Evolutionary conservation across 2,888 invertebrate genomes (phyloP), one percentile per base, ranked within the genome.

Genomic region (Cryptus armator): DNA sequence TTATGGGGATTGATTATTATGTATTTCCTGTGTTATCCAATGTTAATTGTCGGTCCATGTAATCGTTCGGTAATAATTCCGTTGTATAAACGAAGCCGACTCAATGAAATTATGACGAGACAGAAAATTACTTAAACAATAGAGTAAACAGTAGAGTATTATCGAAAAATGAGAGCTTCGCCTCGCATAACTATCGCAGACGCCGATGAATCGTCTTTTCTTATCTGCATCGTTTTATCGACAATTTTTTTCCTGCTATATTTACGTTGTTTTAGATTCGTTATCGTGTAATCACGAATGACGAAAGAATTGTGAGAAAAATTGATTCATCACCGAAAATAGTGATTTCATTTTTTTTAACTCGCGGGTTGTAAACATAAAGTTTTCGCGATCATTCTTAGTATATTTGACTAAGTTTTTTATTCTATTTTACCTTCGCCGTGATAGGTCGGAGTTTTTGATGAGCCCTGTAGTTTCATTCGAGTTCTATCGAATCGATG

Each of bases 61-160:
- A n/a, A n/a, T n/a, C 12, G 3, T 6, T 14, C 32, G 14, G 32
- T n/a, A 29, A 56, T 9, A 53, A 19, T 9, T 10, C 1, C 16
- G 4, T 1, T 24, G 12, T 56, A 9, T 19, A 16, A 24, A 9
- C 56, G 56, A 56, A 56, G 56, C 12, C 2, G 19, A 59, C n/a
- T 46, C 16, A 74, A 29, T 43, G 43, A 10, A 62, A 67, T 77
- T 43, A 51, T 84, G 80, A 81, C 76, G 66, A 56, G 80, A 76
- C 84, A 68, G 44, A 83, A 83, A 79, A 70, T 79, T 51, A n/a
- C 51, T 71, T 43, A 24, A 37, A 37, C 37, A 37, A 37, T 37
- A 37, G 37, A 2, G 37, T 37, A 37, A 37, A 24, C 24, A 24
- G 24, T 24, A 24, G 24, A 24, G 0, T 37, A 37, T 37, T 37